phyloP scores from a whole-genome alignment of 2,888 invertebrate genomes.

The Thereva unica region DNA sequence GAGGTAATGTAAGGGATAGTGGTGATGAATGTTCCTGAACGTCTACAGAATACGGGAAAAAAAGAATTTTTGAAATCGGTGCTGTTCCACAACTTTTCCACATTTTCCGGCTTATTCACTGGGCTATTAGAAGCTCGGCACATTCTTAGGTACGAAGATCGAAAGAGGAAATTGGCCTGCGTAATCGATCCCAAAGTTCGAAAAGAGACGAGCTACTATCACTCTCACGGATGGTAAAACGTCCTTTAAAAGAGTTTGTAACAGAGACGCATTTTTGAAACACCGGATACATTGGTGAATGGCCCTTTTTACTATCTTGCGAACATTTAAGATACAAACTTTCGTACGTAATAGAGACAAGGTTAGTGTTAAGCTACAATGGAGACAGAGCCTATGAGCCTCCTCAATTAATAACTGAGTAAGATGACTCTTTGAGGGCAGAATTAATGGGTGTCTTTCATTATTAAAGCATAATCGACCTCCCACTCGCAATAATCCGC shows the following conservation, averaged over 20 bases:
- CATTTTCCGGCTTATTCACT: no score
- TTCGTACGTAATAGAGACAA: conserved; percentile 38
- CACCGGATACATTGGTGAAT: conserved; percentile 3
- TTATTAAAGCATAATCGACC: not conserved
- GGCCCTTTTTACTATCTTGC: conserved; percentile 20
- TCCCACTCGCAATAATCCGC: not conserved
- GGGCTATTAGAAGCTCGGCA: no score
- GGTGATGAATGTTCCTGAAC: no score
- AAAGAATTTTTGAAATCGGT: no score
- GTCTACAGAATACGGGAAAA: no score
- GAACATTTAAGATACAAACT: conserved; percentile 43
- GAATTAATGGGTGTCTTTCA: not conserved
- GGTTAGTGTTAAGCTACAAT: conserved; percentile 42
- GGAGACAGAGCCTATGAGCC: conserved; percentile 37
- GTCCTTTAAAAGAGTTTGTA: conserved; percentile 2
- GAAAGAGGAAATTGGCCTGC: conserved; percentile 5
- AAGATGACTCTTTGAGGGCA: not conserved
- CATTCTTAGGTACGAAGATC: not conserved
- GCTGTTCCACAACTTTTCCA: no score
- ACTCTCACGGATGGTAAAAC: not conserved
- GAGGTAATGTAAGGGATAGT: no score
- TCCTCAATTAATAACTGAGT: not conserved
- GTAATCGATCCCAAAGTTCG: conserved; percentile 3
- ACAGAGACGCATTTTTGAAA: not conserved
- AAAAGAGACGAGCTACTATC: not conserved